Evolutionary conservation across 2,113 vertebrate species (phyloP), one percentile per base, ranked within the genome.

Genomic region (Saccopteryx bilineata): DNA sequence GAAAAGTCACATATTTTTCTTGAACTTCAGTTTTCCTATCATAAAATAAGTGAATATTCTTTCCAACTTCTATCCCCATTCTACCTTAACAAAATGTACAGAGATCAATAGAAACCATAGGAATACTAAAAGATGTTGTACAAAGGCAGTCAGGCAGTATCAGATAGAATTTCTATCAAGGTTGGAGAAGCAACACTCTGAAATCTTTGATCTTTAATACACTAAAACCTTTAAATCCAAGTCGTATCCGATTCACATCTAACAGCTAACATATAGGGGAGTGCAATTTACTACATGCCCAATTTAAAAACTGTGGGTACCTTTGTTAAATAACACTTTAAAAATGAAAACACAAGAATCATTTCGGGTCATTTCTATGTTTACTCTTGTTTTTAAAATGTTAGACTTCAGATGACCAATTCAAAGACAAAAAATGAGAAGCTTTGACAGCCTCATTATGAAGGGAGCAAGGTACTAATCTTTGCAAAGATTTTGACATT

Each of bases 351-450:
- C 5, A 39, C 5, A 82, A 79, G 80, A 74, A 58, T 7, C 14
- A 79, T 48, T 56, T 90, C 31, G 72, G 19, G 85, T 72, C 26
- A 18, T 2, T 78, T 31, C 15, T 90, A 63, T 66, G 18, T 15
- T 68, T 69, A 69, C 13, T 79, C 21, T 81, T 56, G 17, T 69
- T 93, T 72, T 82, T 39, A 39, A 39, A 39, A 95, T 10, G 26
- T 19, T 15, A 19, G 60, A 48, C 46, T 97, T 93, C 87, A 60
- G 85, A 95, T 74, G 10, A 87, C 69, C 74, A 86, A 89, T 28
- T 71, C 90, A 75, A 61, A 87, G 52, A 54, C 78, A 83, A 66
- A 94, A 95, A 52, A 33, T 63, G 31, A 15, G 79, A 93, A 93
- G 24, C 56, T 82, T 56, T 76, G 52, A 87, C 50, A 92, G 82